phyloP scores from a whole-genome alignment of 2,888 invertebrate species.

The Nomada fabriciana region DNA sequence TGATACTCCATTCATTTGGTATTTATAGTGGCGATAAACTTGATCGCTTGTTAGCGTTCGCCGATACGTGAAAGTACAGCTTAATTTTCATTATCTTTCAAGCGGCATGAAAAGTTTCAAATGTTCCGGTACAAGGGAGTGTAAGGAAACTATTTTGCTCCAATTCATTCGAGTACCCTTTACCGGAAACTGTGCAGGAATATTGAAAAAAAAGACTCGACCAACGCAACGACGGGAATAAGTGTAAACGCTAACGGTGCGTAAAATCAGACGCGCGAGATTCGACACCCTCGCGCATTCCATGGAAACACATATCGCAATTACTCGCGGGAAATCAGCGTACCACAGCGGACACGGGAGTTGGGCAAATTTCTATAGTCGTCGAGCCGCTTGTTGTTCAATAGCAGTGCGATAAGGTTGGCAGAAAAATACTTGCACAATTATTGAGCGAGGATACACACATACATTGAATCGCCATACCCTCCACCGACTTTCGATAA shows the following conservation, averaged over 20 bases:
- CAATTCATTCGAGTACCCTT: background rate
- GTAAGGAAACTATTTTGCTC: background rate
- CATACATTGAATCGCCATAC: background rate
- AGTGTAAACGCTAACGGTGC: background rate
- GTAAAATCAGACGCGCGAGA: constrained; percentile 8
- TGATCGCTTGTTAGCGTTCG: too few species aligned
- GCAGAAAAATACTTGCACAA: constrained; percentile 35
- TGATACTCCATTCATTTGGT: background rate
- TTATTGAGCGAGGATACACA: constrained; percentile 1
- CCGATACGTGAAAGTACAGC: too few species aligned
- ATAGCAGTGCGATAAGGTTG: constrained; percentile 17
- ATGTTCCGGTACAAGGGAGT: too few species aligned
- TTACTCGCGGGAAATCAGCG: constrained; percentile 37
- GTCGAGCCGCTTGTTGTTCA: constrained; percentile 17
- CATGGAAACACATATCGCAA: constrained; percentile 10
- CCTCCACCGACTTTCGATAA: background rate
- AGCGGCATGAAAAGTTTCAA: too few species aligned
- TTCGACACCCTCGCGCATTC: background rate
- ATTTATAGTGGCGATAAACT: constrained; percentile 16
- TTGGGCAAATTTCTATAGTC: constrained; percentile 1
- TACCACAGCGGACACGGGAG: background rate
- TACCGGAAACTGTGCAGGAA: background rate
- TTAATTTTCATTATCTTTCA: too few species aligned
- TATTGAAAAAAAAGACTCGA: background rate
- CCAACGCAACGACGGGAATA: background rate